A percentile compares a stretch with the other conserved stretches of the same genome.
Evolutionary conservation across 1,140 invertebrate genomes (phyloP).

Genomic region (Sinonovacula constricta): DNA sequence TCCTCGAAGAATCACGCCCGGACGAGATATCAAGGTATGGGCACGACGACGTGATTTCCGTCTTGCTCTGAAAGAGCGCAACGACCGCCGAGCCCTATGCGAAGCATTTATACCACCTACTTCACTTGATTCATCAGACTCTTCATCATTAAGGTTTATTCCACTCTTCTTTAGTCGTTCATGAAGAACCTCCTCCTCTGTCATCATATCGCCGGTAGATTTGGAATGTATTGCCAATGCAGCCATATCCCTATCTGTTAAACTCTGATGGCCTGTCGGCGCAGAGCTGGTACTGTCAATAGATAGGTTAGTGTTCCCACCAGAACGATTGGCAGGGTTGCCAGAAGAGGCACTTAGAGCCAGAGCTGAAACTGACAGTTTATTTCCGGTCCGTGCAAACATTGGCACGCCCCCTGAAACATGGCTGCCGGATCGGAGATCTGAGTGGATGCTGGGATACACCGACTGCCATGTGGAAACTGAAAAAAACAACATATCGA

Average conservation of each 20-base stretch:
- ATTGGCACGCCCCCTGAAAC: background rate
- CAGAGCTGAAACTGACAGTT: conserved; percentile 27
- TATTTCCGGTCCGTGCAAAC: background rate
- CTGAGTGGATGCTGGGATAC: conserved; percentile 13
- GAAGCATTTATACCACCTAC: background rate
- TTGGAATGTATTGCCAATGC: background rate
- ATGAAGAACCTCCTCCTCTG: background rate
- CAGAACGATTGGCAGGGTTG: too few relatives aligned
- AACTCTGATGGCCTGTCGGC: conserved; percentile 1
- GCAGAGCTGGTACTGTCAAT: background rate
- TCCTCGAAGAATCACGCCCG: background rate
- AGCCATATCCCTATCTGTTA: background rate
- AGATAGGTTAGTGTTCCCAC: too few relatives aligned
- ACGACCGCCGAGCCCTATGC: conserved; percentile 16
- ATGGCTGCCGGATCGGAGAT: background rate
- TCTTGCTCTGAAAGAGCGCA: conserved; percentile 21
- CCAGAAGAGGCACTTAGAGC: conserved; percentile 15
- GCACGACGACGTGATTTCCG: conserved; percentile 2
- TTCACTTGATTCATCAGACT: background rate
- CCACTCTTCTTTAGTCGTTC: conserved; percentile 15
- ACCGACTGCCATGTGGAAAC: conserved; percentile 38
- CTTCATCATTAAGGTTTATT: background rate
- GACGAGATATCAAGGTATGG: too few relatives aligned
- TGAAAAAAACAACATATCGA: conserved; percentile 28
- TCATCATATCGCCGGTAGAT: background rate